Evolutionary conservation across 2,113 vertebrate species (phyloP).

Genomic region (Psophia crepitans): DNA sequence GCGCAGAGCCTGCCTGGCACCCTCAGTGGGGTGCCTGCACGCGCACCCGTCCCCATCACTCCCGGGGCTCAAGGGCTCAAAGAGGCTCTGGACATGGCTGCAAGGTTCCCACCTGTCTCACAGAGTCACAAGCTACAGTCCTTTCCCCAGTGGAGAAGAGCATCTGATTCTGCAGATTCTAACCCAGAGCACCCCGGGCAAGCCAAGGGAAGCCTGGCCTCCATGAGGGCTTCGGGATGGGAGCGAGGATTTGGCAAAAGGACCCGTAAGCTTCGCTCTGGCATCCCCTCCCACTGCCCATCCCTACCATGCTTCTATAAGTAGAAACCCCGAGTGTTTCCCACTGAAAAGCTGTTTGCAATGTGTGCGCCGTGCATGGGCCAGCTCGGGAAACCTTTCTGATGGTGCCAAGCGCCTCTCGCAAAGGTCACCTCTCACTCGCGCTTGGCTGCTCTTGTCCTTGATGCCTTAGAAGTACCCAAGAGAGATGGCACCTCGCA

Average conservation of each 20-base stretch:
- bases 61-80: neutral
- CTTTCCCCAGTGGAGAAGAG: neutral
- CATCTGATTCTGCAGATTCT: neutral
- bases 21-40: neutral
- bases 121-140: neutral
- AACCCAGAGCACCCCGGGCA: fast-evolving
- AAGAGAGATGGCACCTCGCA: neutral
- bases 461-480: constrained; percentile 28
- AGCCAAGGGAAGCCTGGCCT: neutral
- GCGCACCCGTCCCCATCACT: fast-evolving
- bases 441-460: neutral
- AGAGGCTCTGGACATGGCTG: neutral
- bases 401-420: fast-evolving
- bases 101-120: neutral
- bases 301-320: neutral
- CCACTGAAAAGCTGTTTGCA: neutral
- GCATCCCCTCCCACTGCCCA: fast-evolving
- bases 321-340: neutral
- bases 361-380: fast-evolving
- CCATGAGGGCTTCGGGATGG: neutral
- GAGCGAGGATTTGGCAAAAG: neutral
- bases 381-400: neutral
- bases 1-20: neutral
- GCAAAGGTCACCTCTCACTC: neutral
- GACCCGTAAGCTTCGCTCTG: neutral